Percentiles rank a stretch among this genome's conserved stretches.
Evolutionary conservation across 92 coral and sea anemone genomes (phyloP).

Genomic region (Metridium senile): DNA sequence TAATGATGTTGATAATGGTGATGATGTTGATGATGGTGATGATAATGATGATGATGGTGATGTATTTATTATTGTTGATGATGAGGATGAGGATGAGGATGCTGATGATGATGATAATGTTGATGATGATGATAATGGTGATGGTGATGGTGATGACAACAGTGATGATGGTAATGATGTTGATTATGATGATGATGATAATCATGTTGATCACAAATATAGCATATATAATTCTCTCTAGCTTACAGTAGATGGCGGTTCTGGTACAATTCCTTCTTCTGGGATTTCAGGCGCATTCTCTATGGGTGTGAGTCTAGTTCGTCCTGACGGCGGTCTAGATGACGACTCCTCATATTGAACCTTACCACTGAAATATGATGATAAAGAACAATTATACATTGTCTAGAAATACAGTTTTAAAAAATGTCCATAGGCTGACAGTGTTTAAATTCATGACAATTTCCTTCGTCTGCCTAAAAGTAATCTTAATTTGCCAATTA

Average conservation of each 20-base stretch:
- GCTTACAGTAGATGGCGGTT: constrained; percentile 82
- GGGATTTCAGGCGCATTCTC: constrained; percentile 72
- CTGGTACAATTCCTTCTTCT: constrained; percentile 61
- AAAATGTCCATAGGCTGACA: background rate
- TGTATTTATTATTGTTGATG: background rate
- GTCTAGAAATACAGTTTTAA: background rate
- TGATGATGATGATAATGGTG: background rate
- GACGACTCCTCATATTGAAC: constrained; percentile 85
- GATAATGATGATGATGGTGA: background rate
- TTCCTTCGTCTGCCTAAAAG: too few species aligned
- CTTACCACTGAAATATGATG: constrained; percentile 51
- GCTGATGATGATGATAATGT: background rate
- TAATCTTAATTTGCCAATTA: too few species aligned
- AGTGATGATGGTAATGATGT: background rate
- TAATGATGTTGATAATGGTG: background rate
- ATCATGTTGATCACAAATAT: background rate
- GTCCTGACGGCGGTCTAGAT: constrained; percentile 89
- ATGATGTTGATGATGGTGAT: background rate
- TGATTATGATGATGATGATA: background rate
- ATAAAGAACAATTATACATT: background rate
- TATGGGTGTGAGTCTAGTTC: constrained; percentile 73
- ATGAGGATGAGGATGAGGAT: background rate
- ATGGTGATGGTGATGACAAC: background rate
- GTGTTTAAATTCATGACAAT: too few species aligned
- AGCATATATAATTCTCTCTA: background rate